Evolutionary conservation across 2,888 invertebrate species (phyloP), one percentile per base, ranked within the genome.

Genomic region (Horisme vitalbata): DNA sequence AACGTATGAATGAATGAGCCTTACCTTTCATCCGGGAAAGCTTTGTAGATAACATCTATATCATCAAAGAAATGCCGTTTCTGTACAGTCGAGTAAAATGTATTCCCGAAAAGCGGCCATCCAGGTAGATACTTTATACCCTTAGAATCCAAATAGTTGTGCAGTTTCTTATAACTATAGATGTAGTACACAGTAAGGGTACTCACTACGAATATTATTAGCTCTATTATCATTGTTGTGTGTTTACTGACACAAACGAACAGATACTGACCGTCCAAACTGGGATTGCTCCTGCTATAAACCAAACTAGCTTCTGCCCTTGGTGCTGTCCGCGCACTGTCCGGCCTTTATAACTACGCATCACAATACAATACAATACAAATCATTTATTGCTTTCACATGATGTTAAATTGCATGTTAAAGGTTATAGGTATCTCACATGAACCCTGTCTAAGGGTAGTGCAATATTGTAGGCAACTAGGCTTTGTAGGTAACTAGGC

Each of bases 31-130:
- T 71, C 67, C 0, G 84, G 85, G 34, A 77, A 84, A 3, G 77
- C 71, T n/a, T 52, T 69, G 34, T 85, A 80, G 0, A 80, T 60
- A 0, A 47, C 59, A 41, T 75, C 65, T 0, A 83, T 7, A 33
- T 85, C 85, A 1, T 80, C 71, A 10, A 70, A 4, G 1, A 71
- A 12, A 55, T 87, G 86, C 4, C 41, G 61, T 36, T 45, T 77
- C 13, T 57, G 4, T 2, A 80, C 59, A 0, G 69, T 68, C 27
- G 71, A 68, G 0, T 52, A 41, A 0, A 71, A 39, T 0, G 54
- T 45, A 30, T 87, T 86, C 0, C 89, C 89, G 33, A 86, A 85
- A 2, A 85, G 4, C 0, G 86, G 88, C 8, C 74, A 31, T 0
- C 82, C 81, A 0, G 79, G 70, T 0, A 73, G 11, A 45, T 64